These are phyloP conservation scores for Matsumurasca onukii DNA, from an alignment of 1,140 invertebrate genomes.

Conservation along the genomic window DNA sequence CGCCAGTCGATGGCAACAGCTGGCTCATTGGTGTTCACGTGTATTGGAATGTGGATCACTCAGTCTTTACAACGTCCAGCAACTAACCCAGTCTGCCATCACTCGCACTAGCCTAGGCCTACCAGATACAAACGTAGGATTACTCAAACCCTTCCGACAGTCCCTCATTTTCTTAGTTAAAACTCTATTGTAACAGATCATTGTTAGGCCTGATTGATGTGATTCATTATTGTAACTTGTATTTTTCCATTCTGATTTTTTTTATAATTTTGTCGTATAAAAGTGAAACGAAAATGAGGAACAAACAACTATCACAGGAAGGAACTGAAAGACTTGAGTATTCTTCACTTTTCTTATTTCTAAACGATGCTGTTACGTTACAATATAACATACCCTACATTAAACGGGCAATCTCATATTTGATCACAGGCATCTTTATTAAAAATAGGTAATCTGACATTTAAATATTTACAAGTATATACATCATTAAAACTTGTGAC, in stretches of 20 bases:
- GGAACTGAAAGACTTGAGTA: slow-evolving; percentile 35
- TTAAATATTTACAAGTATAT: slow-evolving; percentile 31
- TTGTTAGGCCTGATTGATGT: not conserved
- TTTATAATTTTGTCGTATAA: not conserved
- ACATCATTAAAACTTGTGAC: slow-evolving; percentile 28
- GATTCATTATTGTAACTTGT: not conserved
- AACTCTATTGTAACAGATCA: not conserved
- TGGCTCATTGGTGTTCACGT: slow-evolving; percentile 17
- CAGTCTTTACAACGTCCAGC: slow-evolving; percentile 31
- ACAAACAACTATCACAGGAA: slow-evolving; percentile 32
- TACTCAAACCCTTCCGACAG: slow-evolving; percentile 6
- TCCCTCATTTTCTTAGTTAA: slow-evolving; percentile 22
- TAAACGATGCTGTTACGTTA: not conserved
- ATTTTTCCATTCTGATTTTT: not conserved
- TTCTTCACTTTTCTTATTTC: not conserved
- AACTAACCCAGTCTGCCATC: not conserved
- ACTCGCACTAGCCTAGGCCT: not conserved
- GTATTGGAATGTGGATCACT: slow-evolving; percentile 31
- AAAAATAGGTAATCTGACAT: slow-evolving; percentile 35
- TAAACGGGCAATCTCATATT: slow-evolving; percentile 2
- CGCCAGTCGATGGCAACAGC: slow-evolving; percentile 12
- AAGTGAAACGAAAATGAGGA: slow-evolving; percentile 11
- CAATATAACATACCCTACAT: not conserved
- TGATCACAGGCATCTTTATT: slow-evolving; percentile 33
- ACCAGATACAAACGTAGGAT: no score